Percentiles rank a stretch among this genome's conserved stretches.
These are phyloP conservation scores for Pinctada fucata DNA, from an alignment of 2,888 invertebrate genomes.

Conservation along the genomic window DNA sequence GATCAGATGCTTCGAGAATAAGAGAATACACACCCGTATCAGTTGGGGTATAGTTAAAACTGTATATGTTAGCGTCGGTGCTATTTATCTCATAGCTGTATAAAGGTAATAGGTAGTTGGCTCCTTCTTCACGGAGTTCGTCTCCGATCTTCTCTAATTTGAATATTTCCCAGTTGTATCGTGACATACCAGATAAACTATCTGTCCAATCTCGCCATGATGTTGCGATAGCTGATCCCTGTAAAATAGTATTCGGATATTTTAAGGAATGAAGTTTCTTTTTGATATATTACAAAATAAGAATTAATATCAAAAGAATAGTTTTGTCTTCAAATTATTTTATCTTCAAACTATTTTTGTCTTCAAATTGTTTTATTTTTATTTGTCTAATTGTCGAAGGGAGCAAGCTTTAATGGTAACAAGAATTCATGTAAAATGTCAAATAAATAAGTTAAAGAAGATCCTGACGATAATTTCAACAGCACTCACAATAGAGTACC, in stretches of 20 bases:
- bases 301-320: too few species aligned
- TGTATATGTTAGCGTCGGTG: background rate
- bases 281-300: too few species aligned
- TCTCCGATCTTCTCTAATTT: constrained; percentile 32
- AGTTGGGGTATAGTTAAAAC: constrained; percentile 34
- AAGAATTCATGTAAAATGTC: too few species aligned
- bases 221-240: constrained; percentile 32
- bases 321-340: too few species aligned
- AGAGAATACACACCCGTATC: constrained; percentile 55
- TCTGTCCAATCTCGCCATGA: constrained; percentile 54
- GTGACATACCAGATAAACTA: constrained; percentile 38
- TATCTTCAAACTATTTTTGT: too few species aligned
- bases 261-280: too few species aligned
- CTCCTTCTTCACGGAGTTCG: constrained; percentile 32
- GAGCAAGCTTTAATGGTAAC: too few species aligned
- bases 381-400: too few species aligned
- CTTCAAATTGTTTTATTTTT: too few species aligned
- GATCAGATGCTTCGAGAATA: constrained; percentile 51
- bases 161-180: constrained; percentile 49
- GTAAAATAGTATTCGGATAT: background rate
- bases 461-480: too few species aligned
- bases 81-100: constrained; percentile 26
- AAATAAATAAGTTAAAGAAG: too few species aligned
- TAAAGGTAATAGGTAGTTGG: constrained; percentile 30
- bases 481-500: too few species aligned